phyloP scores from a whole-genome alignment of 2,113 vertebrate species.

The Alces alces region DNA sequence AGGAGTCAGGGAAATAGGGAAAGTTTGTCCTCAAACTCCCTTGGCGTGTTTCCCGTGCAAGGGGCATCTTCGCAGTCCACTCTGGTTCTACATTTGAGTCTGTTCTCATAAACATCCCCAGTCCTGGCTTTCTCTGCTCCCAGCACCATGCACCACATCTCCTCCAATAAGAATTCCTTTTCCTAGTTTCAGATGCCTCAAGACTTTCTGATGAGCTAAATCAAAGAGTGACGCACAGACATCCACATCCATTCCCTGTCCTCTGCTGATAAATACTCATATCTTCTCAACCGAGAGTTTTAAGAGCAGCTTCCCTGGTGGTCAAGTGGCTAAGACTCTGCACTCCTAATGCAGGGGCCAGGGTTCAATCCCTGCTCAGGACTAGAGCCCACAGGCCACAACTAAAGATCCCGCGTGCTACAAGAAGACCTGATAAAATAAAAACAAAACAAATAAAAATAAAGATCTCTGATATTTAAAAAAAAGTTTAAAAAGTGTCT shows the following conservation, averaged over 20 bases:
- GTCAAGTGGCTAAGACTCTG: background rate
- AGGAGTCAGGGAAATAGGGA: background rate
- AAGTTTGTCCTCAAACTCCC: background rate
- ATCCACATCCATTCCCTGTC: background rate
- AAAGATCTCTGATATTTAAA: background rate
- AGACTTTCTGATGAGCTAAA: background rate
- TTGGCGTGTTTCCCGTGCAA: background rate
- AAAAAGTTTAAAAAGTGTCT: background rate
- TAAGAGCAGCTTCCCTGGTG: background rate
- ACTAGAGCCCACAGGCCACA: background rate
- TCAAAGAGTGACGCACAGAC: background rate
- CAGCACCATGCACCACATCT: background rate
- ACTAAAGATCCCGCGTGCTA: accelerated
- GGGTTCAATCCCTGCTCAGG: background rate
- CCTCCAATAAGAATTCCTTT: background rate
- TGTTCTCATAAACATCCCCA: background rate
- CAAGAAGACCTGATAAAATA: background rate
- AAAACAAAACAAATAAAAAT: background rate
- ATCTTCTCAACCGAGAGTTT: background rate
- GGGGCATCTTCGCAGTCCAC: background rate
- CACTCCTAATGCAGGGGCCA: accelerated
- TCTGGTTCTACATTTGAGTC: background rate
- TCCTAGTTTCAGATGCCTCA: background rate
- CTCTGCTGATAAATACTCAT: background rate
- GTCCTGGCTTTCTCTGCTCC: background rate